phyloP scores from a whole-genome alignment of 2,113 vertebrate genomes.

The Vireo altiloquus region DNA sequence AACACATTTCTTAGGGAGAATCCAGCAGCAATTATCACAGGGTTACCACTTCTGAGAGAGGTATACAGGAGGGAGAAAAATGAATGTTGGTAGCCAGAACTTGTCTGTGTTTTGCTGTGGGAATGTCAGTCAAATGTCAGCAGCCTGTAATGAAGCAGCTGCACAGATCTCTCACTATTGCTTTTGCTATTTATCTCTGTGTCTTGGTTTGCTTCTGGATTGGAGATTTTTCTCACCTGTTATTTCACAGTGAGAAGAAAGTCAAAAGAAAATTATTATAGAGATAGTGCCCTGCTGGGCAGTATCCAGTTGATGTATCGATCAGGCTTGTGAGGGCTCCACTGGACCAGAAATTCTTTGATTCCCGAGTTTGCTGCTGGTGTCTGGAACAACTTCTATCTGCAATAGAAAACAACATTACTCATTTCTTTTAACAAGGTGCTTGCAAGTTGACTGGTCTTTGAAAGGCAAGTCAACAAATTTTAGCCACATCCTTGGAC shows the following conservation, averaged over 20 bases:
- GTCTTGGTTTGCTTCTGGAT: background rate
- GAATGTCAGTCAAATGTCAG: background rate
- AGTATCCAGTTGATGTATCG: background rate
- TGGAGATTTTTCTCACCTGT: background rate
- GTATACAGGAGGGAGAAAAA: background rate
- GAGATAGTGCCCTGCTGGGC: background rate
- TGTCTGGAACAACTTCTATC: background rate
- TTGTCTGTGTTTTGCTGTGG: background rate
- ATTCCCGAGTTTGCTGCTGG: background rate
- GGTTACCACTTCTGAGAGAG: background rate
- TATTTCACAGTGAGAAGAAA: background rate
- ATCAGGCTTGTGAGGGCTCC: background rate
- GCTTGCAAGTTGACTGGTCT: background rate
- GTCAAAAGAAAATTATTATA: background rate
- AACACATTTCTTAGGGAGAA: background rate
- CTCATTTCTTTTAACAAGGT: background rate
- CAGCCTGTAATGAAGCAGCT: background rate
- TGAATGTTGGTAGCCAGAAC: background rate
- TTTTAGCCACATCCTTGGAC: background rate
- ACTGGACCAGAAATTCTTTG: background rate
- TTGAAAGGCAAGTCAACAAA: background rate
- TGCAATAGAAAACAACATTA: background rate
- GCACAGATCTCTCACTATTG: rapidly evolving
- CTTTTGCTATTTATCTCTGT: background rate
- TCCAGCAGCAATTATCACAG: background rate